phyloP scores from a whole-genome alignment of 2,888 invertebrate genomes.

The Eubasilissa splendida region DNA sequence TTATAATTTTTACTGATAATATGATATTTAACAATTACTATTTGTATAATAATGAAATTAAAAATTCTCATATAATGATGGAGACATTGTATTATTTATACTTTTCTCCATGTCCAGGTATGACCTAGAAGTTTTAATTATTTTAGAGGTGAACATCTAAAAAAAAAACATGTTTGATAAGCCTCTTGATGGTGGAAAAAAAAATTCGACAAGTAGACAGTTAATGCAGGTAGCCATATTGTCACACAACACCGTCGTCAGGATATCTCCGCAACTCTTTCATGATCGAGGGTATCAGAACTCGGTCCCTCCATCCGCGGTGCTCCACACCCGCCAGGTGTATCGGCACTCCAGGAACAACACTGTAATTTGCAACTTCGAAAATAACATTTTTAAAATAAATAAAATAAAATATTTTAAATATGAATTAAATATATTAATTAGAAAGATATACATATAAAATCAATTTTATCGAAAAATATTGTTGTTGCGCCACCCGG shows the following conservation, averaged over 20 bases:
- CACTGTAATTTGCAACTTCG: not conserved
- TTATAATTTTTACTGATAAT: no score
- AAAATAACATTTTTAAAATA: no score
- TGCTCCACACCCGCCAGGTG: constrained; percentile 18
- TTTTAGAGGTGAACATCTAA: not conserved
- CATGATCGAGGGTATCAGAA: not conserved
- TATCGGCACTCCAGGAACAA: not conserved
- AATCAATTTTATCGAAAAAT: no score
- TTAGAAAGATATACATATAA: no score
- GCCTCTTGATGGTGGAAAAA: not conserved
- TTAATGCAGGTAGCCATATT: constrained; percentile 23
- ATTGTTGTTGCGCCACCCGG: no score
- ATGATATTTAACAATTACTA: no score
- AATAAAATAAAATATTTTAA: no score
- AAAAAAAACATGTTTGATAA: not conserved
- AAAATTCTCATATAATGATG: no score
- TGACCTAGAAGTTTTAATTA: not conserved
- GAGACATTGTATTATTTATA: no score
- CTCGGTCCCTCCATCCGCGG: not conserved
- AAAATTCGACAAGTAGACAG: not conserved
- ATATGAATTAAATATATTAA: no score
- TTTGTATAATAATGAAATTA: no score
- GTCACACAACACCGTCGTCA: constrained; percentile 21
- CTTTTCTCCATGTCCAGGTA: not conserved
- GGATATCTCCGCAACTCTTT: constrained; percentile 29